Evolutionary conservation across 2,797 vertebrate genomes (phyloP).

Genomic region (Lacerta bilineata): DNA sequence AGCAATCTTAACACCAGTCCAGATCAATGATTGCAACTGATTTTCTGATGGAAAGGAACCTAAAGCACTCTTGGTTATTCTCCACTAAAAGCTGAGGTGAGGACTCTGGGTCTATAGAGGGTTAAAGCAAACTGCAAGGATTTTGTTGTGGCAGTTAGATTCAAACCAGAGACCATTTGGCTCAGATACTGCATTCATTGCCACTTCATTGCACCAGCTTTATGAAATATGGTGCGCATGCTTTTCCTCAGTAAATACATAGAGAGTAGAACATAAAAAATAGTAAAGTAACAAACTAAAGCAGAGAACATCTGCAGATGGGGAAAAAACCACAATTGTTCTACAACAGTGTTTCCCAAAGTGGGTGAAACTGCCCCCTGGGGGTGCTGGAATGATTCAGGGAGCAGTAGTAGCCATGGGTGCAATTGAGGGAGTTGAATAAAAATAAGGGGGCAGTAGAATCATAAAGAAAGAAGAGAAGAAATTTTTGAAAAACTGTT

Average conservation of each 20-base stretch:
- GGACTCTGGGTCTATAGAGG: too few relatives aligned
- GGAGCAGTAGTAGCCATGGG: too few relatives aligned
- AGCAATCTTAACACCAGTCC: background rate
- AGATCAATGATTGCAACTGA: background rate
- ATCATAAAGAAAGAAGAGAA: too few relatives aligned
- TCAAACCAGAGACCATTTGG: background rate
- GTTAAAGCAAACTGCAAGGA: background rate
- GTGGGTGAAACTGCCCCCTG: too few relatives aligned
- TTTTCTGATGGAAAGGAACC: constrained; percentile 22
- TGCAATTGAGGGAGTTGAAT: too few relatives aligned
- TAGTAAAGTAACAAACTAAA: background rate
- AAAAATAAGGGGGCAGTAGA: too few relatives aligned
- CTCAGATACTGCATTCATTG: background rate
- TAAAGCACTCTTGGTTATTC: background rate
- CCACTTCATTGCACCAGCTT: background rate
- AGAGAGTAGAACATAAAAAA: background rate
- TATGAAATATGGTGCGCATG: background rate
- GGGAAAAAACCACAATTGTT: background rate
- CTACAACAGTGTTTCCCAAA: too few relatives aligned
- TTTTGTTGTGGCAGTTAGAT: background rate
- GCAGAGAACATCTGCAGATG: background rate
- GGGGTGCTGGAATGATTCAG: too few relatives aligned
- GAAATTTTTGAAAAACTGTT: too few relatives aligned
- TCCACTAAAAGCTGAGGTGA: background rate
- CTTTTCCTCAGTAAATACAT: background rate